Conservation (phyloP, 2,797 vertebrate genomes). For the Sebastes variabilis region DNA sequence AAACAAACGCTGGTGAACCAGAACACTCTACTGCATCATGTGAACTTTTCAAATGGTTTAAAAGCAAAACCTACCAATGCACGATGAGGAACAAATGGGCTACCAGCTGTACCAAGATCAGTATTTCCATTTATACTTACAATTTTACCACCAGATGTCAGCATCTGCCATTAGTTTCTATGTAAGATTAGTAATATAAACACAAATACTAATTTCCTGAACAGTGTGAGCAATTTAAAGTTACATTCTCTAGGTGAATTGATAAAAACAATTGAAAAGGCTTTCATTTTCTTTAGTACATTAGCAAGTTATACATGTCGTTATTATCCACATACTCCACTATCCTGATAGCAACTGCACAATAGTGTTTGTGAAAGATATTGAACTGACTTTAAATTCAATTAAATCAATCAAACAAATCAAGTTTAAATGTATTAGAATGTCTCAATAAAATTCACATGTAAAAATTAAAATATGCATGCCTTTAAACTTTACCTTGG, state of each 20-base stretch:
- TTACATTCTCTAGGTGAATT: neutral
- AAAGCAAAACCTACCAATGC: neutral
- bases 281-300: neutral
- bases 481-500: slow-evolving; percentile 71
- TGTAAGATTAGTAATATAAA: neutral
- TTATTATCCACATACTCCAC: neutral
- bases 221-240: neutral
- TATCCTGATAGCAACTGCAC: neutral
- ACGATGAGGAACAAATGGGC: neutral
- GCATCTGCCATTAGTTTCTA: neutral
- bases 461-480: neutral
- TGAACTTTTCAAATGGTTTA: no score
- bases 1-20: neutral
- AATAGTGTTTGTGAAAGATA: neutral
- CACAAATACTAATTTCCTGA: neutral
- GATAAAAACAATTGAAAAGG: neutral
- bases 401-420: neutral
- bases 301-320: neutral
- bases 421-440: neutral
- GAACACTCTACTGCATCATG: neutral
- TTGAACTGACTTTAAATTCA: neutral
- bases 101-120: neutral
- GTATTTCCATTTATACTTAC: neutral
- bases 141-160: neutral
- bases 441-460: neutral